Base-by-base conservation (phyloP, 2,797 vertebrate genomes). In the Hyperoplus immaculatus region DNA sequence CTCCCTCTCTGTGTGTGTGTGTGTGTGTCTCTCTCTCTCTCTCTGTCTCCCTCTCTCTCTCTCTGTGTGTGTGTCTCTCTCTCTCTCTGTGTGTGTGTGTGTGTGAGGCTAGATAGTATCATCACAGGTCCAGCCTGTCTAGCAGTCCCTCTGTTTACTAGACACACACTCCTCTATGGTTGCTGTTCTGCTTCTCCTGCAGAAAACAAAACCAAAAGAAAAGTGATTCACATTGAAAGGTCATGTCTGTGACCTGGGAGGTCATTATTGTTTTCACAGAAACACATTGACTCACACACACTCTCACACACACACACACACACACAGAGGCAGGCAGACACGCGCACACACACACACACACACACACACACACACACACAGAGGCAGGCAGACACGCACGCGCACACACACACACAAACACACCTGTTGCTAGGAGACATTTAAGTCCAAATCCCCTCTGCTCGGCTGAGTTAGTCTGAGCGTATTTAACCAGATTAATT, bases 391-490 rank as follows among this genome's bases (percentile, higher is more conserved):
- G 29, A 29, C 29, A 29, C 29, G 29, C 29, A 29, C 3, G 29
- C 29, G 29, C 29, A 29, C 67, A 67, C 57, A 69, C 38, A 58
- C 51, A 14, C 18, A 29, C 53, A 21, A 9, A 36, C 29, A 83
- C 94, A 95, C 94, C 92, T 96, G 95, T 96, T 96, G 94, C 95
- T 96, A 96, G 94, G 96, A 96, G 91, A 96, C 93, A 87, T 91
- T 68, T 90, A 96, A 96, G 93, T 95, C 94, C 89, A 93, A 95
- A 95, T 93, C 94, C 95, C 94, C 94, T 91, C 84, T 88, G 87
- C 83, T 95, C 94, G 94, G 89, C 90, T 93, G 91, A 93, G 90
- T 93, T 93, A 94, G 92, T 93, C 93, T 95, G 90, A 94, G 93
- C 90, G 92, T 88, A 86, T 95, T 95, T 96, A 96, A 96, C 95